Percentiles rank a stretch among this genome's conserved stretches.
These are phyloP conservation scores for Scolanthus callimorphus DNA, from an alignment of 92 coral and sea anemone genomes.

Conservation along the genomic window DNA sequence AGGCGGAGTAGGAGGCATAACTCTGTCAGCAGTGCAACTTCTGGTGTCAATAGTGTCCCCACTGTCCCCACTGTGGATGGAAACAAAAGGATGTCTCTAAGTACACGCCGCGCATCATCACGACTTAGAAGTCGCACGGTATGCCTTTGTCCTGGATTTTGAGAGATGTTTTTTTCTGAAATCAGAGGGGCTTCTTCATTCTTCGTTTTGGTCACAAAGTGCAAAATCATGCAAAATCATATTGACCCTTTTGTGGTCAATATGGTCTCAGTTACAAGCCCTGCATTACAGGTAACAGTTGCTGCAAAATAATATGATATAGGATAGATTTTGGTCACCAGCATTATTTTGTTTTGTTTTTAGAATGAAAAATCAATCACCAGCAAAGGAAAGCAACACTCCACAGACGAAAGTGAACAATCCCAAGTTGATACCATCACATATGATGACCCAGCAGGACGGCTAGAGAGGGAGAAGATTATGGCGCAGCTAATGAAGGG, in stretches of 20 bases:
- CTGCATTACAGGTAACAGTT: too few species aligned
- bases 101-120: conserved; percentile 54
- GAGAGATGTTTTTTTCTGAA: neutral
- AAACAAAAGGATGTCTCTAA: conserved; percentile 26
- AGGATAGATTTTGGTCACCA: too few species aligned
- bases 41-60: conserved; percentile 21
- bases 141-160: neutral
- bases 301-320: too few species aligned
- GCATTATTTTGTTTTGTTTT: too few species aligned
- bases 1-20: conserved; percentile 73
- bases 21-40: conserved; percentile 24
- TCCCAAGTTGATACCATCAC: conserved; percentile 87
- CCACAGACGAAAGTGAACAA: conserved; percentile 66
- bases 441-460: conserved; percentile 95
- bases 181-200: too few species aligned
- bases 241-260: too few species aligned
- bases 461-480: conserved; percentile 86
- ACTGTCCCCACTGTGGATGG: conserved; percentile 24
- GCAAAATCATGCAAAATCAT: too few species aligned
- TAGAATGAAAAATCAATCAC: too few species aligned
- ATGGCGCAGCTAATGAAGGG: conserved; percentile 81
- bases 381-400: conserved; percentile 7
- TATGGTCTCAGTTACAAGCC: too few species aligned
- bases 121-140: conserved; percentile 62
- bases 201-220: too few species aligned